Evolutionary conservation across 2,888 invertebrate genomes (phyloP).

Genomic region (Cybosia mesomella): DNA sequence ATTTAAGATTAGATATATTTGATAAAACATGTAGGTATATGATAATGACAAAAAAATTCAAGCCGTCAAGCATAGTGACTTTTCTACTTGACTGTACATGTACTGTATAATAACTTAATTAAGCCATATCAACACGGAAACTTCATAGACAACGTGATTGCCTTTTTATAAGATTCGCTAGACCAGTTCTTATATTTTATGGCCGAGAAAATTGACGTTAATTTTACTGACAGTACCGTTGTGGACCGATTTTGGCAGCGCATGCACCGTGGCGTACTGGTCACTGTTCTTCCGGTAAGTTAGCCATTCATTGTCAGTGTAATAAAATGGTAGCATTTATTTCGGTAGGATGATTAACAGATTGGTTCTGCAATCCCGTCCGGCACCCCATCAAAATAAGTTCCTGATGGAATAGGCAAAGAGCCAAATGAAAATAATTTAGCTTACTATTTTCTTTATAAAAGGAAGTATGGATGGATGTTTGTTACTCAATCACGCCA

Average conservation of each 20-base stretch:
- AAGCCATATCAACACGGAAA: background rate
- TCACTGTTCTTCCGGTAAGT: conserved; percentile 82
- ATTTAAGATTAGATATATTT: too few species aligned
- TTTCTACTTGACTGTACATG: background rate
- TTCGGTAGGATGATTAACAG: conserved; percentile 11
- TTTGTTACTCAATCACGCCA: too few species aligned
- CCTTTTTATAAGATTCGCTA: conserved; percentile 18
- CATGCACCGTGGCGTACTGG: conserved; percentile 57
- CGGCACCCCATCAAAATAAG: background rate
- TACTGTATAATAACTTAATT: conserved; percentile 6
- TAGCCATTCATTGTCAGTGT: conserved; percentile 39
- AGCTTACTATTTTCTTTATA: too few species aligned
- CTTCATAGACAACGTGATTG: conserved; percentile 14
- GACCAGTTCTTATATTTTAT: conserved; percentile 40
- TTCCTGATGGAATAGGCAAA: background rate
- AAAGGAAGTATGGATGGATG: too few species aligned
- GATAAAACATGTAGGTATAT: too few species aligned
- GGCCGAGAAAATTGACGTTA: conserved; percentile 63
- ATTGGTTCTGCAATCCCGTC: background rate
- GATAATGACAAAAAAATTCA: too few species aligned
- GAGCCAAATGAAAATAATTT: background rate
- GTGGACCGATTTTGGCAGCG: conserved; percentile 73
- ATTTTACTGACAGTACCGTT: conserved; percentile 80
- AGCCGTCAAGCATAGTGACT: too few species aligned
- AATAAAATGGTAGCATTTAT: conserved; percentile 24